These are phyloP conservation scores for Euzophera pinguis DNA, from an alignment of 2,888 invertebrate species.

Conservation along the genomic window DNA sequence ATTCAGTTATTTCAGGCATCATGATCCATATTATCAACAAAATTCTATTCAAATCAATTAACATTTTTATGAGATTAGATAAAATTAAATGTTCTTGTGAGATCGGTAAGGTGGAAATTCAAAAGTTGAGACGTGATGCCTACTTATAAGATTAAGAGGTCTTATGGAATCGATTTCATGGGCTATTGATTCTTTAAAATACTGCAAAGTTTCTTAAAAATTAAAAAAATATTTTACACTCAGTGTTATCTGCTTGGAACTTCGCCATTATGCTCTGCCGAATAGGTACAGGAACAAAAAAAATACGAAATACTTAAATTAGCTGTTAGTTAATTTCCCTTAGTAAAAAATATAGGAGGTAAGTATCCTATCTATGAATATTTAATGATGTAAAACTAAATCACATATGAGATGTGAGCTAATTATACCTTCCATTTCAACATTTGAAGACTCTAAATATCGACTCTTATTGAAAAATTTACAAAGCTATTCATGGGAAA, in stretches of 20 bases:
- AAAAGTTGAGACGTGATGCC: constrained; percentile 12
- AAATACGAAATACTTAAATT: no score
- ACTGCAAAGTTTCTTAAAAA: neutral
- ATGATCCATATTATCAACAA: no score
- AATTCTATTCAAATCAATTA: no score
- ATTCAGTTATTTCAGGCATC: no score
- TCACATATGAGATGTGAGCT: no score
- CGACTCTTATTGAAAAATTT: neutral
- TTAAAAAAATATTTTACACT: neutral
- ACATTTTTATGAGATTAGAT: constrained; percentile 18
- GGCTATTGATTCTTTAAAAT: constrained; percentile 2
- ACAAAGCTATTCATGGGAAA: neutral
- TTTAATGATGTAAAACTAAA: no score
- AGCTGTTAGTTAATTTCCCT: no score
- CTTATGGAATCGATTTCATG: constrained; percentile 6
- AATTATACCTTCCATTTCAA: no score
- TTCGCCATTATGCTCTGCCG: neutral
- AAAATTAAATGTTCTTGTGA: constrained; percentile 13
- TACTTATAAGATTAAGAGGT: constrained; percentile 1
- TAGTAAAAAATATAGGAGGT: no score
- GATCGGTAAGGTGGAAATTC: constrained; percentile 16
- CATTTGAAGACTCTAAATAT: no score
- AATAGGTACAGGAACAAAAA: no score
- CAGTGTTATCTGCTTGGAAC: neutral
- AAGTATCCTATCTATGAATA: no score